Percentiles rank a stretch among this genome's conserved stretches.
phyloP scores from a whole-genome alignment of 2,888 invertebrate species.

The Crocallis elinguaria region DNA sequence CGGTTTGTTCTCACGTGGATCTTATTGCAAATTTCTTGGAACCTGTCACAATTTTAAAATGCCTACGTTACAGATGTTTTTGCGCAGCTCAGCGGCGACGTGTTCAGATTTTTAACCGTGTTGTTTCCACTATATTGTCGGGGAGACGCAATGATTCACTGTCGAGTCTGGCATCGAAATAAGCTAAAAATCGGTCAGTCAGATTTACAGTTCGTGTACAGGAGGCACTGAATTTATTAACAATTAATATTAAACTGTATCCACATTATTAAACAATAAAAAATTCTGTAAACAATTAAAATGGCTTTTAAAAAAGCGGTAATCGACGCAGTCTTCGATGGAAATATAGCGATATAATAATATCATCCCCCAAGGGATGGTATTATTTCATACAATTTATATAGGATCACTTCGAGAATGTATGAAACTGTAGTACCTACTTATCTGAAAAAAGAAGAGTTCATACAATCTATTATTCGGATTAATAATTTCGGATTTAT shows the following conservation, averaged over 20 bases:
- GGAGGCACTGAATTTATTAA: neutral
- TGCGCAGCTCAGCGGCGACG: constrained; percentile 43
- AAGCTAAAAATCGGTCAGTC: constrained; percentile 3
- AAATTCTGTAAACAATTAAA: too few relatives aligned
- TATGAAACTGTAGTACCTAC: neutral
- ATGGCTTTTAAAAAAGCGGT: too few relatives aligned
- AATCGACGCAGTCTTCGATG: too few relatives aligned
- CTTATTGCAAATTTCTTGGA: constrained; percentile 28
- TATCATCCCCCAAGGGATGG: too few relatives aligned
- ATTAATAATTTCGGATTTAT: too few relatives aligned
- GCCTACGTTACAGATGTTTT: constrained; percentile 51
- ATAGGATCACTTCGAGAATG: too few relatives aligned
- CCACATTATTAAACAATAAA: too few relatives aligned
- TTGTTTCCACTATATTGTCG: constrained; percentile 36
- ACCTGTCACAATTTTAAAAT: constrained; percentile 43
- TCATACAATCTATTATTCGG: too few relatives aligned
- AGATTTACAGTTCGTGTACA: constrained; percentile 1
- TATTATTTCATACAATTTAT: too few relatives aligned
- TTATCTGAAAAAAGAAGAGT: too few relatives aligned
- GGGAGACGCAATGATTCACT: constrained; percentile 18
- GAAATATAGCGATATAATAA: too few relatives aligned
- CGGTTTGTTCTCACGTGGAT: constrained; percentile 32
- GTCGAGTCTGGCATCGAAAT: neutral
- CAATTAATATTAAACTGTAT: too few relatives aligned
- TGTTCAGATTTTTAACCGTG: constrained; percentile 43